A percentile compares a stretch with the other conserved stretches of the same genome.
Conservation (phyloP, 2,797 vertebrate species). For the Danio tinwini region DNA sequence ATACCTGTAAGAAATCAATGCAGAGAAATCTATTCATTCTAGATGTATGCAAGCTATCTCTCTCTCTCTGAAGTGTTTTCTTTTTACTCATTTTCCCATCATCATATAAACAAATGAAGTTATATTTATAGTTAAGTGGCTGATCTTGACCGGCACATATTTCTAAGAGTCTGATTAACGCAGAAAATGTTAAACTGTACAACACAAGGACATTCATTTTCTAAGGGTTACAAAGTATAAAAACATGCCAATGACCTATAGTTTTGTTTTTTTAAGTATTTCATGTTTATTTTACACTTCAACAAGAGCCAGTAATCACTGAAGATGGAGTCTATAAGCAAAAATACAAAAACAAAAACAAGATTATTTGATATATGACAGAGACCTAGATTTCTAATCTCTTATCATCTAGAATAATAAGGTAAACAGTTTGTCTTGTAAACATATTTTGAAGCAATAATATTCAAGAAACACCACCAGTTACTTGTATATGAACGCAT, state of each 20-base stretch:
- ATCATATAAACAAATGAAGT: background rate
- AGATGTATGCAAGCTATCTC: background rate
- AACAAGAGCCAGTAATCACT: background rate
- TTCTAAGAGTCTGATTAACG: background rate
- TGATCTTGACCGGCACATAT: background rate
- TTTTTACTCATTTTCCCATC: background rate
- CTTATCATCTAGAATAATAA: no score
- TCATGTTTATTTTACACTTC: background rate
- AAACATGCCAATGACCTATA: background rate
- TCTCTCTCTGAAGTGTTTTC: background rate
- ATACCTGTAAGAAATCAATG: no score
- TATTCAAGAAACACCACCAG: no score
- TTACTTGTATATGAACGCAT: no score
- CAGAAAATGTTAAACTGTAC: background rate
- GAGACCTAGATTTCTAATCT: no score
- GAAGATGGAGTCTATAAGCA: background rate
- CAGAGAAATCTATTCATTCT: no score
- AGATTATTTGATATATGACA: no score
- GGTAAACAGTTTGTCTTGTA: no score
- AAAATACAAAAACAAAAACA: no score
- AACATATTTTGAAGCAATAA: no score
- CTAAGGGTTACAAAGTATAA: background rate
- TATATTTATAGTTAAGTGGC: background rate
- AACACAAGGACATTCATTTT: background rate
- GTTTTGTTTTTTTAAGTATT: background rate